Base-by-base conservation (phyloP, 2,113 vertebrate species). In the Misgurnus anguillicaudatus region DNA sequence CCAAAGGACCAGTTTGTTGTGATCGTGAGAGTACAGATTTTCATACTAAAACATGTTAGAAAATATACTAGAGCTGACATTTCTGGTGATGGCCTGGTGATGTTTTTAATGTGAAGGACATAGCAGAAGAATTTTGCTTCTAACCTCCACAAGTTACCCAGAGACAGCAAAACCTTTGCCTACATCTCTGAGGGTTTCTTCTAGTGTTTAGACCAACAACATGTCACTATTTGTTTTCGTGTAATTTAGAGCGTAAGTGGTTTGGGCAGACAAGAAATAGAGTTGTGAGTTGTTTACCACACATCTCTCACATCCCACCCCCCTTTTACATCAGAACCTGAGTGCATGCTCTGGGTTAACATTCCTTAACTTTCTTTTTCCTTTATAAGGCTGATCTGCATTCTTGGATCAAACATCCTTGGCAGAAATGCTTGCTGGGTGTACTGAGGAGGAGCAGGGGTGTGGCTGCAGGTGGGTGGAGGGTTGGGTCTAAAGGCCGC, bases 211-310 rank as follows among this genome's bases (percentile, higher is more conserved):
- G 65, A 83, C 67, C 74, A 77, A 62, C 48, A 39, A 64, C 65
- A 80, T 79, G 61, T 78, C 53, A 77, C 62, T 74, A 62, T 81
- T 78, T 80, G 66, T 79, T 71, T 70, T 79, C 45, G 62, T 81
- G 57, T 81, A 39, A 74, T 68, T 51, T 70, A 78, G 16, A 81
- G 69, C 62, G 67, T 75, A 78, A 78, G 64, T 84, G 57, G 57
- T 81, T 39, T 24, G 64, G 58, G 82, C 64, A 84, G 79, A 75
- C 57, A 75, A 17, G 77, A 72, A 80, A 74, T 71, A 69, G 75
- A 81, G 63, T 62, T 80, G 66, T 14, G 65, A 77, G 71, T 55
- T 77, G 63, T 72, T 82, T 60, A 72, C 77, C 78, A 66, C 42
- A 19, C 75, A 61, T 66, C 41, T 55, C 67, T 61, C 21, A 16